Base-by-base conservation (phyloP, 2,888 invertebrate genomes). In the Chorisops tibialis region DNA sequence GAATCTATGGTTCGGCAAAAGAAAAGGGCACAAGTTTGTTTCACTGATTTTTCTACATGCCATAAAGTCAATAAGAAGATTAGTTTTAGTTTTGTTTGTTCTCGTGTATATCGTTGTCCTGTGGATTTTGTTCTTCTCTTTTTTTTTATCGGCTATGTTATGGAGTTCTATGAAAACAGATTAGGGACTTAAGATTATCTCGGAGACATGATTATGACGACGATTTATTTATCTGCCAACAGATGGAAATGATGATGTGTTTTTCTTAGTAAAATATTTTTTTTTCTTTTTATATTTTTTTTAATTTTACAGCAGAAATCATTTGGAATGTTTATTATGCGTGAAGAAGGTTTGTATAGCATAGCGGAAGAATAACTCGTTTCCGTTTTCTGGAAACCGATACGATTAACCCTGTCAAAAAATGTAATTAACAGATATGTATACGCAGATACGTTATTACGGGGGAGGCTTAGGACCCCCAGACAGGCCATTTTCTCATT, bases 141-240 rank as follows among this genome's bases (percentile, higher is more conserved):
- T 39, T 21, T 39, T 22, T 4, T 41, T 41, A 24, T 12, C 14
- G 7, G n/a, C n/a, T n/a, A n/a, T n/a, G n/a, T n/a, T n/a, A n/a
- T n/a, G n/a, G 39, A 14, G 30, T 30, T 30, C 30, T 56, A 43
- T 56, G 45, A 56, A 56, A 43, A 56, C 30, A 41, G 56, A 56
- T 56, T 56, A 56, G 21, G 56, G 14, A 30, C 9, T 30, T 30
- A 5, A 30, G 30, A 30, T 30, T 30, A 30, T 30, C 30, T 30
- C 2, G 9, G 30, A 30, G 35, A 30, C 30, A 22, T 54, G 56
- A 45, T 18, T 43, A 56, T 35, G 56, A 56, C 43, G 56, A 56
- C 43, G 56, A 56, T 56, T 56, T 56, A 56, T 56, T 56, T 45
- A 56, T n/a, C n/a, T n/a, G n/a, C n/a, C n/a, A n/a, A n/a, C n/a